Evolutionary conservation across 2,113 vertebrate species (phyloP), one percentile per base, ranked within the genome.

Genomic region (Salvator merianae): DNA sequence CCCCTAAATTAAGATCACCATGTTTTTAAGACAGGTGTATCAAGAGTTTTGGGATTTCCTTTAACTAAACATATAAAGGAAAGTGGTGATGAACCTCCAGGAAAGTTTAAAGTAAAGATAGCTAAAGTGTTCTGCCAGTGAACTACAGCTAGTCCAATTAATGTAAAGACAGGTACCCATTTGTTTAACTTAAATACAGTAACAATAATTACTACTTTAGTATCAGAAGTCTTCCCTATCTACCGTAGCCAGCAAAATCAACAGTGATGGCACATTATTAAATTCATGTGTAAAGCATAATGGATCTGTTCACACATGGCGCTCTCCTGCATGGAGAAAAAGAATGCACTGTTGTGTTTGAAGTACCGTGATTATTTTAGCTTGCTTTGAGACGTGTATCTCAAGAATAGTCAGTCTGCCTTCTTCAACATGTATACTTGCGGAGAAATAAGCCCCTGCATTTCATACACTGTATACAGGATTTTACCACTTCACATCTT

Each of bases 191-290:
- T 77, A 40, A 55, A 62, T 59, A 10, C n/a, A n/a, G n/a, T 1
- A 18, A 81, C 22, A 73, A 20, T 59, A 63, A 0, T 71, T 87
- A 43, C 78, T 83, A 81, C 72, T 88, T 86, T 86, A 82, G 79
- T 73, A 5, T 43, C 20, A 81, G 80, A 89, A 88, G 85, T 87
- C 43, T 36, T 47, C 66, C 30, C 66, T 90, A 43, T 74, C 13
- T 91, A 65, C 88, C 68, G 26, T 86, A 81, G 87, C 87, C 77
- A 55, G 83, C 82, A 83, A 34, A 82, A 68, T 80, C 69, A 86
- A 79, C 77, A 62, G n/a, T 77, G 65, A 90, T 89, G 74, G 79
- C 55, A 69, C 34, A 30, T 12, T 8, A n/a, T 26, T 28, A 62
- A 36, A 14, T 16, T 50, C 32, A 7, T 79, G 36, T 53, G 50